Conservation (phyloP, 2,888 invertebrate genomes). For the Sussaba pulchella region DNA sequence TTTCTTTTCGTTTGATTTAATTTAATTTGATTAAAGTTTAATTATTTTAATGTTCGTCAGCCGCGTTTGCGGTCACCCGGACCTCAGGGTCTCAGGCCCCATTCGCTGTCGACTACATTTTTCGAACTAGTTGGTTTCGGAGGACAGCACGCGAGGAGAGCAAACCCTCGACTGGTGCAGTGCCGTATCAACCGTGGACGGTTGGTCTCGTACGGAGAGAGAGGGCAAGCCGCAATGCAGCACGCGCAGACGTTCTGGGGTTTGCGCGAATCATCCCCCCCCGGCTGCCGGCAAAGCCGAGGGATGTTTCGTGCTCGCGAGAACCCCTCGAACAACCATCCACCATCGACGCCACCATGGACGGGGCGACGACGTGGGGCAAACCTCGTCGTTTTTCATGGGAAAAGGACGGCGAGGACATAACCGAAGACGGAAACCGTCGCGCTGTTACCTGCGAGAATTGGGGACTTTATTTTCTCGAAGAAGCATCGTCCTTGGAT, state of each 20-base stretch:
- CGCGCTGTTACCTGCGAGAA: neutral
- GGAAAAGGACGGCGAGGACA: slow-evolving; percentile 1
- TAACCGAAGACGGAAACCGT: neutral
- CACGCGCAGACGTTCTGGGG: slow-evolving; percentile 80
- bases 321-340: slow-evolving; percentile 5
- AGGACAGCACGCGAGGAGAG: slow-evolving; percentile 58
- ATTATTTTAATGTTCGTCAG: slow-evolving; percentile 17
- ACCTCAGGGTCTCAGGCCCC: slow-evolving; percentile 48
- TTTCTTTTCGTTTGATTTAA: neutral
- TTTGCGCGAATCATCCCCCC: slow-evolving; percentile 74
- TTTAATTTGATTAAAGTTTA: slow-evolving; percentile 8
- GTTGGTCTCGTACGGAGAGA: slow-evolving; percentile 64
- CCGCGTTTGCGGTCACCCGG: slow-evolving; percentile 48
- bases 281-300: slow-evolving; percentile 36
- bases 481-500: no score
- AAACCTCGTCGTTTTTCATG: neutral
- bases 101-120: slow-evolving; percentile 65
- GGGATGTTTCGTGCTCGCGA: slow-evolving; percentile 17
- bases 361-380: no score
- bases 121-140: slow-evolving; percentile 7
- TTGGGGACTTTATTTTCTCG: slow-evolving; percentile 30
- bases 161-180: slow-evolving; percentile 71
- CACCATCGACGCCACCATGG: neutral
- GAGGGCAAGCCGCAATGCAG: slow-evolving; percentile 79
- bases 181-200: slow-evolving; percentile 73